Base-by-base conservation (phyloP, 2,888 invertebrate species). In the Hirtodrosophila cameraria region DNA sequence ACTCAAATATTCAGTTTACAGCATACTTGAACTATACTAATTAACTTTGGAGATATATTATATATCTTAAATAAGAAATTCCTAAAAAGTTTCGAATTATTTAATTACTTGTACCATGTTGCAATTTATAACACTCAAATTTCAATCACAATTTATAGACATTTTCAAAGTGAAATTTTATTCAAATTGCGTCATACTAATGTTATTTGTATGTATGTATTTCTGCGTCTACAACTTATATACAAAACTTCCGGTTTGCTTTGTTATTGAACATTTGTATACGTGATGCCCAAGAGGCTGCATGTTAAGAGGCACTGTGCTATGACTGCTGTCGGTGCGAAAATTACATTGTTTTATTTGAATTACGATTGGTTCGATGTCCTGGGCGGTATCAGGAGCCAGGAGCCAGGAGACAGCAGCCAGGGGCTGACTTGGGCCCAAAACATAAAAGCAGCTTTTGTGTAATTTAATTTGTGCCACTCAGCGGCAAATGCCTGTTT, bases 291-390 rank as follows among this genome's bases (percentile, higher is more conserved):
- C 11, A 15, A 23, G 41, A 42, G 46, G 33, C 25, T 5, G 35
- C 28, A 31, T 31, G 27, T n/a, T 38, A 15, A 33, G 28, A 46
- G 42, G 49, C 13, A 27, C 59, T 45, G 33, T 58, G 59, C 50
- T 68, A 36, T 33, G 46, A 12, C 20, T 50, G 27, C 25, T 53
- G 27, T 50, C 27, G 31, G 13, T 15, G 45, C 25, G 49, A 30
- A 83, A 66, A 80, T 80, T 73, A 86, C 82, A 84, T 77, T 84
- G 86, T 74, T 81, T 84, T 84, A 81, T 81, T 86, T 86, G 85
- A 84, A 84, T 86, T 86, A 80, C 84, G 69, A 86, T 81, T 81
- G 39, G 63, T 73, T 63, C 69, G 53, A 70, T 70, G 53, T 68
- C 57, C 53, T 41, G 42, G 36, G 27, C 38, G 16, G 11, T 46